Conservation (phyloP, 1,140 invertebrate genomes). For the Papilio helenus region DNA sequence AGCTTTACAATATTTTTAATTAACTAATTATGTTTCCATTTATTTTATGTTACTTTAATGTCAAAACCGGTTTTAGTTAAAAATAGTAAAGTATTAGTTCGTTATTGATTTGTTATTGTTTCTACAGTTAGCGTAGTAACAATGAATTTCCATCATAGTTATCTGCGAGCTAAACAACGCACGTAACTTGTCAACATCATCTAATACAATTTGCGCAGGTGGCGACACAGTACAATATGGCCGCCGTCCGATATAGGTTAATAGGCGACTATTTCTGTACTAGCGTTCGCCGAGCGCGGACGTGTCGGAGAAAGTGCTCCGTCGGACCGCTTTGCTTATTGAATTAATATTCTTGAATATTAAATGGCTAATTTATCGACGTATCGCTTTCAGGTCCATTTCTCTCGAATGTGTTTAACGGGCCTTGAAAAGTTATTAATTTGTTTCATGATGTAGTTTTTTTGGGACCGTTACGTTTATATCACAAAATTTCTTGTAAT, state of each 20-base stretch:
- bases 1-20: neutral
- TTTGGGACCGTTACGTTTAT: constrained; percentile 24
- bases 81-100: neutral
- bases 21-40: neutral
- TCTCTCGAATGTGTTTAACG: constrained; percentile 30
- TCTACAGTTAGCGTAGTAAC: neutral
- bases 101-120: neutral
- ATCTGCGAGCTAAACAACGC: constrained; percentile 35
- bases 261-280: constrained; percentile 53
- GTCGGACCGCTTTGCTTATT: constrained; percentile 27
- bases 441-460: constrained; percentile 16
- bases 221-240: constrained; percentile 33
- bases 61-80: neutral
- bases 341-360: constrained; percentile 39
- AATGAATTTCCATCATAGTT: constrained; percentile 8
- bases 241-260: constrained; percentile 51
- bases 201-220: constrained; percentile 43
- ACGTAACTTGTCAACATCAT: constrained; percentile 45
- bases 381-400: constrained; percentile 28
- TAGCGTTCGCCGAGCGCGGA: constrained; percentile 42
- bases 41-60: neutral
- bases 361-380: constrained; percentile 19
- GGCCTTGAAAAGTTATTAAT: constrained; percentile 21
- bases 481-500: neutral
- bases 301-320: constrained; percentile 42